phyloP scores from a whole-genome alignment of 2,888 invertebrate species.

The Lasiommata megera region DNA sequence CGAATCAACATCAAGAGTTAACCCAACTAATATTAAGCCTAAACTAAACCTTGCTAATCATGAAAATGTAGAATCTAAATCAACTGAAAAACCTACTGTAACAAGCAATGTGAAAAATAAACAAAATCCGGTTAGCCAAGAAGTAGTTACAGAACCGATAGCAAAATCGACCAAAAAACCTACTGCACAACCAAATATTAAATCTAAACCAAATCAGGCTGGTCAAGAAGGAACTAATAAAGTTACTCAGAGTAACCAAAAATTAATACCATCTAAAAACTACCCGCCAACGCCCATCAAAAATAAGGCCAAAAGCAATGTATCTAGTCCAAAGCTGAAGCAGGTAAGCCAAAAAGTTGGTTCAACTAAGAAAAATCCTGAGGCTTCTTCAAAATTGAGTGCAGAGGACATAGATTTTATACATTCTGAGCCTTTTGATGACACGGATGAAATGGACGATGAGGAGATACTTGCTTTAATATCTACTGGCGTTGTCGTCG shows the following conservation, averaged over 20 bases:
- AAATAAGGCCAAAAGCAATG: neutral
- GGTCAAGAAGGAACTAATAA: conserved; percentile 15
- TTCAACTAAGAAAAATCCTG: neutral
- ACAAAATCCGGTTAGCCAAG: neutral
- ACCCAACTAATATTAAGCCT: too few relatives aligned
- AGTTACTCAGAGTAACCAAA: neutral
- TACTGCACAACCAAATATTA: neutral
- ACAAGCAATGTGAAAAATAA: neutral
- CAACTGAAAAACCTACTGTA: neutral
- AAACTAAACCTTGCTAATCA: too few relatives aligned
- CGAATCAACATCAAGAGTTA: neutral
- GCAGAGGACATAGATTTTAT: conserved; percentile 9
- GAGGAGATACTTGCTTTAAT: conserved; percentile 62
- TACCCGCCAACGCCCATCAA: neutral
- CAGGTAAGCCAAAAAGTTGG: neutral
- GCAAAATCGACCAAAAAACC: neutral
- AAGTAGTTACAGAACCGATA: neutral
- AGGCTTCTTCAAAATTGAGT: neutral
- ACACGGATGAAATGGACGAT: conserved; percentile 60
- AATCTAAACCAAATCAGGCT: neutral
- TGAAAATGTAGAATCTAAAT: too few relatives aligned
- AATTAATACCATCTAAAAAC: neutral
- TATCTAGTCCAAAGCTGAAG: conserved; percentile 5
- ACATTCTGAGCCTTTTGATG: conserved; percentile 20
- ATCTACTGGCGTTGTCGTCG: conserved; percentile 60